Percentiles rank a stretch among this genome's conserved stretches.
Conservation (phyloP, 2,113 vertebrate genomes). For the Isichthys henryi region DNA sequence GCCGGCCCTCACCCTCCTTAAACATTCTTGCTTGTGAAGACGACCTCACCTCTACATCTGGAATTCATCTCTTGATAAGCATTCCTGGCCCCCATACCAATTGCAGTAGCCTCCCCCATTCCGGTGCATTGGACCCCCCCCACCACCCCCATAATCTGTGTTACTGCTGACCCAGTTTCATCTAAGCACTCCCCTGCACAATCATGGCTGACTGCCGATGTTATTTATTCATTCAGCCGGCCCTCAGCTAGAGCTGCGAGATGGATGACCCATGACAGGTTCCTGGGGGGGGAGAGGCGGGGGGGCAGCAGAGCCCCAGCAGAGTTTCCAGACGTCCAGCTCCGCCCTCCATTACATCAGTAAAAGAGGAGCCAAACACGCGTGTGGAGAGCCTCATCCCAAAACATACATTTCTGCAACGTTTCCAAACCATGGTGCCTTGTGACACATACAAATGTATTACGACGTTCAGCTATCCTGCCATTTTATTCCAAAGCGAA, state of each 20-base stretch:
- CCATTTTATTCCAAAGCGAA: neutral
- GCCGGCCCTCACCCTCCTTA: neutral
- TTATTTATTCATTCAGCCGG: conserved; percentile 38
- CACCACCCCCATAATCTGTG: neutral
- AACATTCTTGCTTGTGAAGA: neutral
- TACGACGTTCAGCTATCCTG: neutral
- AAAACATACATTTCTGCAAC: neutral
- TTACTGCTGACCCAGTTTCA: conserved; percentile 44
- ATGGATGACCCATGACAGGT: conserved; percentile 40
- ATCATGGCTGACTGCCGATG: conserved; percentile 30
- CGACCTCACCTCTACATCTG: neutral
- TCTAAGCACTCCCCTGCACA: conserved; percentile 21
- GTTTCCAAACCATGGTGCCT: neutral
- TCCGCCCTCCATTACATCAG: neutral
- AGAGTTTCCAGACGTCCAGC: neutral
- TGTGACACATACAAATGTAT: neutral
- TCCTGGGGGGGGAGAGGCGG: neutral
- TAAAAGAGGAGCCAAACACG: neutral
- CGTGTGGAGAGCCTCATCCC: too few relatives aligned
- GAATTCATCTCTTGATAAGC: neutral
- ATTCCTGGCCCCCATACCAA: neutral
- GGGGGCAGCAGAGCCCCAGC: neutral
- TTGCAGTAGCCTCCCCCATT: neutral
- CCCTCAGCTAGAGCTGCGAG: conserved; percentile 31
- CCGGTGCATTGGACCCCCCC: neutral